Evolutionary conservation across 2,888 invertebrate species (phyloP).

Genomic region (Caenorhabditis plicata): DNA sequence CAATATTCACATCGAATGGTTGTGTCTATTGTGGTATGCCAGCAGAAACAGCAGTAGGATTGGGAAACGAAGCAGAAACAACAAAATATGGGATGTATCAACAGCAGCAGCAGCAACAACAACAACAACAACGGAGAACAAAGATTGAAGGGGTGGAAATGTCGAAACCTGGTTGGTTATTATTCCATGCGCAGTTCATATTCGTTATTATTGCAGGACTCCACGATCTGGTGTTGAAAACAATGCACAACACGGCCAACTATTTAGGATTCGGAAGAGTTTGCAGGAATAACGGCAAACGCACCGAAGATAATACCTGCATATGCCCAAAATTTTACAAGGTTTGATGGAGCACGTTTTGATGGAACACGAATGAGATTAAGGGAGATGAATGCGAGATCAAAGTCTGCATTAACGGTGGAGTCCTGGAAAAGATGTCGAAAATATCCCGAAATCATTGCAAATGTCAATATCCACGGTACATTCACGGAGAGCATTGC

Average conservation of each 20-base stretch:
- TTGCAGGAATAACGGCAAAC: slow-evolving; percentile 53
- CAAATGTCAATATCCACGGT: slow-evolving; percentile 52
- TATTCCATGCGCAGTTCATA: too few relatives aligned
- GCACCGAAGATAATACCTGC: slow-evolving; percentile 41
- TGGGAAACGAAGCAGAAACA: too few relatives aligned
- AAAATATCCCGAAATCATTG: slow-evolving; percentile 1
- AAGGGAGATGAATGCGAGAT: slow-evolving; percentile 48
- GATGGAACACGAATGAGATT: background rate
- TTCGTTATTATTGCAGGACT: slow-evolving; percentile 9
- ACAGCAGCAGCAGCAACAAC: too few relatives aligned
- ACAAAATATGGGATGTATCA: too few relatives aligned
- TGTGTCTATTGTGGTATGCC: too few relatives aligned
- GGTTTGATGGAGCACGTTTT: slow-evolving; percentile 10
- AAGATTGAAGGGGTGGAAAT: too few relatives aligned
- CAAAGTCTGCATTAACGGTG: slow-evolving; percentile 46
- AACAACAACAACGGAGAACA: too few relatives aligned
- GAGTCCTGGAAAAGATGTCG: slow-evolving; percentile 21
- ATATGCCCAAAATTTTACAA: slow-evolving; percentile 42
- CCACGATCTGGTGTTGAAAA: slow-evolving; percentile 21
- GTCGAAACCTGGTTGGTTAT: too few relatives aligned
- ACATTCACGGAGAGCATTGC: slow-evolving; percentile 56
- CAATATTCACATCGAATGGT: too few relatives aligned
- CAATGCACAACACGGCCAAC: slow-evolving; percentile 11
- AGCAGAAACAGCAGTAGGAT: too few relatives aligned
- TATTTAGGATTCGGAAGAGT: slow-evolving; percentile 50